Conservation (phyloP, 1,140 invertebrate species). For the Aplysia californica region DNA sequence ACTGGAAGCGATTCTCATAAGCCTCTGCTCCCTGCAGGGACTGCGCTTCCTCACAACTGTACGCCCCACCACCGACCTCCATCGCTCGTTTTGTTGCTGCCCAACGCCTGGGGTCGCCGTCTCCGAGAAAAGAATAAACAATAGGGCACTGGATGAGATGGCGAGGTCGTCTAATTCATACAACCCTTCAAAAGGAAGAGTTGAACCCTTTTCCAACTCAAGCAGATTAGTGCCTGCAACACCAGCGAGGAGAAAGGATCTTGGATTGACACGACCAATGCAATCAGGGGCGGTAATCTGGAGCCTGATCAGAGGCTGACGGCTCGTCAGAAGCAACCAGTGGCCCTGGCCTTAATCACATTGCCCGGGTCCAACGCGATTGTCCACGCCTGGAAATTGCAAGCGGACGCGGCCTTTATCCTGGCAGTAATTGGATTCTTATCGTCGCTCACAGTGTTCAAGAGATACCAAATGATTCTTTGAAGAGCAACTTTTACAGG, state of each 20-base stretch:
- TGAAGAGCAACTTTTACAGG: not conserved
- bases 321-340: not conserved
- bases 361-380: not conserved
- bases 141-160: too few relatives aligned
- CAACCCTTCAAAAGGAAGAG: too few relatives aligned
- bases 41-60: not conserved
- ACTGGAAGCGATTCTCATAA: not conserved
- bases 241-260: too few relatives aligned
- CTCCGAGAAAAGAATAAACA: too few relatives aligned
- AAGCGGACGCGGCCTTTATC: not conserved
- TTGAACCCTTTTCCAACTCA: too few relatives aligned
- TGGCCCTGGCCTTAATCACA: not conserved
- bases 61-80: not conserved
- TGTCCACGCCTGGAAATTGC: not conserved
- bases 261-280: too few relatives aligned
- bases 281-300: not conserved
- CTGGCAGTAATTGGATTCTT: not conserved
- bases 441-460: not conserved
- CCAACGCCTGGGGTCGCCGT: too few relatives aligned
- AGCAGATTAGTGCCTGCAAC: too few relatives aligned
- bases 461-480: not conserved
- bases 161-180: too few relatives aligned
- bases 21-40: not conserved
- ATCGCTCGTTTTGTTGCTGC: too few relatives aligned
- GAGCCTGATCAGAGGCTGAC: not conserved